phyloP scores from a whole-genome alignment of 2,888 invertebrate species.

The Polyommatus iphigenia region DNA sequence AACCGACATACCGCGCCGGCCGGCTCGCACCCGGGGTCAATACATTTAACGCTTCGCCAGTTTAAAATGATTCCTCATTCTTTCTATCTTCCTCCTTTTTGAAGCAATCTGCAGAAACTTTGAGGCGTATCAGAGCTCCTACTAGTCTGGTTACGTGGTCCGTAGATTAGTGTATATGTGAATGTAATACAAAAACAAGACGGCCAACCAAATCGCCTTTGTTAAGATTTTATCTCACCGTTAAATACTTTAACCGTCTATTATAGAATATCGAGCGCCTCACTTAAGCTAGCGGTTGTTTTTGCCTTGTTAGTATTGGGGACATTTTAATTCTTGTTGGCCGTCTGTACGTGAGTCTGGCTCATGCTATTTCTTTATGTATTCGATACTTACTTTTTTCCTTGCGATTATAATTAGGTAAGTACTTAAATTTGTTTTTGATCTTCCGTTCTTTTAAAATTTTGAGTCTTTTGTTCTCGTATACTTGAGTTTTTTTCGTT shows the following conservation, averaged over 20 bases:
- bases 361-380: not conserved
- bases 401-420: not conserved
- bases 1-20: conserved; percentile 64
- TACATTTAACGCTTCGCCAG: conserved; percentile 69
- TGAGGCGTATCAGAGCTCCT: conserved; percentile 47
- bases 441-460: not conserved
- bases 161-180: conserved; percentile 67
- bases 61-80: conserved; percentile 52
- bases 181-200: conserved; percentile 75
- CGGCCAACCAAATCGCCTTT: conserved; percentile 78
- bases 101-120: conserved; percentile 24
- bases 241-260: conserved; percentile 75
- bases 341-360: not conserved
- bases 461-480: not conserved
- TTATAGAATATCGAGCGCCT: conserved; percentile 72
- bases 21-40: conserved; percentile 74
- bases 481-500: not conserved
- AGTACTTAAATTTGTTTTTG: not conserved
- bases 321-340: conserved; percentile 55
- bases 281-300: conserved; percentile 64
- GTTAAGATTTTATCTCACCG: conserved; percentile 78
- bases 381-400: not conserved
- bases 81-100: conserved; percentile 43
- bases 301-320: conserved; percentile 58
- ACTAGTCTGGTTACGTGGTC: conserved; percentile 50